Evolutionary conservation across 2,888 invertebrate genomes (phyloP).

Genomic region (Agonopterix subpropinquella): DNA sequence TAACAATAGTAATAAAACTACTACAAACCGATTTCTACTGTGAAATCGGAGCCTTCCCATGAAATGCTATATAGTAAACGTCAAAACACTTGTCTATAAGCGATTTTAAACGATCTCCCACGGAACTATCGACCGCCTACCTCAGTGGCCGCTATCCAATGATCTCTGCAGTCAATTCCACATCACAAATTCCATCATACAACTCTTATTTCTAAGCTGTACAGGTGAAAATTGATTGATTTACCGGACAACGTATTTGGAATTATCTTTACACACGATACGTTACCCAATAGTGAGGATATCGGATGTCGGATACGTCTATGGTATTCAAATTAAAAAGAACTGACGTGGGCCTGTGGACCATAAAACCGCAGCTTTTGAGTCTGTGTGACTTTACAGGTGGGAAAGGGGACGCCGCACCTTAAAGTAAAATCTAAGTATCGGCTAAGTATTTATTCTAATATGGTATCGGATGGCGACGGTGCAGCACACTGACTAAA

Average conservation of each 20-base stretch:
- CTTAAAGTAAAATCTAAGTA: slow-evolving; percentile 2
- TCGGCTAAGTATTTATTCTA: no score
- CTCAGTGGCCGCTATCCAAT: slow-evolving; percentile 56
- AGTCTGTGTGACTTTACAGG: slow-evolving; percentile 11
- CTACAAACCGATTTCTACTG: slow-evolving; percentile 36
- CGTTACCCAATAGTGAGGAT: slow-evolving; percentile 39
- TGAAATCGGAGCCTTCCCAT: slow-evolving; percentile 55
- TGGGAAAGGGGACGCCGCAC: slow-evolving; percentile 10
- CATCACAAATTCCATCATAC: no score
- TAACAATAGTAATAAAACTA: slow-evolving; percentile 29
- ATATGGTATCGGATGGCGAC: no score
- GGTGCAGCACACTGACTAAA: no score
- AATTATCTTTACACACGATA: not conserved
- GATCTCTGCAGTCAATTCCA: slow-evolving; percentile 29
- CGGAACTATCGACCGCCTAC: slow-evolving; percentile 44
- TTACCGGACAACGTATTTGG: no score
- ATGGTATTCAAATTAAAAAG: slow-evolving; percentile 41
- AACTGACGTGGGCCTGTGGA: slow-evolving; percentile 42
- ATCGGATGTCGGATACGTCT: slow-evolving; percentile 43
- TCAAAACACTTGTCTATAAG: slow-evolving; percentile 37
- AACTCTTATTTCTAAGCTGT: no score
- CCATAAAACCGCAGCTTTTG: slow-evolving; percentile 46
- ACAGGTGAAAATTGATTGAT: no score
- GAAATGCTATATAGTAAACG: slow-evolving; percentile 41
- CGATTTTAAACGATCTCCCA: slow-evolving; percentile 45